Conservation (phyloP, 2,888 invertebrate genomes). For the Melolontha melolontha region DNA sequence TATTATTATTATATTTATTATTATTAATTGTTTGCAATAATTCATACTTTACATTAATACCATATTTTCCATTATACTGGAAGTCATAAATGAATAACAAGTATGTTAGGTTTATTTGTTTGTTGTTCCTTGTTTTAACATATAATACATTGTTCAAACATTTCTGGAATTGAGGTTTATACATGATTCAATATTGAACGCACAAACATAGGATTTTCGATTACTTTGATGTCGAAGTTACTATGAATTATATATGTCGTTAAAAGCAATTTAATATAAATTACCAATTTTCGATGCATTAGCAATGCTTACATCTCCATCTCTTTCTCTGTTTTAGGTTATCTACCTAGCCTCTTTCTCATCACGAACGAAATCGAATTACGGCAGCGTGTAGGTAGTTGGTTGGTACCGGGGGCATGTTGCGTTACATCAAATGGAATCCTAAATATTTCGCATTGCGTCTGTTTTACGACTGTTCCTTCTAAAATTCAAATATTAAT, state of each 20-base stretch:
- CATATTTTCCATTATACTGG: no score
- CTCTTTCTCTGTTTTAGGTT: no score
- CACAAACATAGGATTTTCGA: conserved; percentile 9
- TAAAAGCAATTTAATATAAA: conserved; percentile 34
- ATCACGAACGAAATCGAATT: conserved; percentile 12
- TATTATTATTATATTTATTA: no score
- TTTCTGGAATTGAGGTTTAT: no score
- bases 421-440: conserved; percentile 16
- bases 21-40: no score
- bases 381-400: conserved; percentile 1
- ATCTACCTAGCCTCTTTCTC: background rate
- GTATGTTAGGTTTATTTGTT: no score
- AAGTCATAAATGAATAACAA: no score
- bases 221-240: conserved; percentile 26
- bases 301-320: background rate
- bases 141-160: no score
- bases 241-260: conserved; percentile 20
- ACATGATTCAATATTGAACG: no score
- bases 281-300: conserved; percentile 27
- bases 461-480: background rate
- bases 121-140: no score
- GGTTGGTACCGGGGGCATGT: background rate
- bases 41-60: no score
- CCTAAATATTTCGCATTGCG: conserved; percentile 1
- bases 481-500: conserved; percentile 6